Evolutionary conservation across 2,113 vertebrate species (phyloP).

Genomic region (Leptobrachium ailaonicum): DNA sequence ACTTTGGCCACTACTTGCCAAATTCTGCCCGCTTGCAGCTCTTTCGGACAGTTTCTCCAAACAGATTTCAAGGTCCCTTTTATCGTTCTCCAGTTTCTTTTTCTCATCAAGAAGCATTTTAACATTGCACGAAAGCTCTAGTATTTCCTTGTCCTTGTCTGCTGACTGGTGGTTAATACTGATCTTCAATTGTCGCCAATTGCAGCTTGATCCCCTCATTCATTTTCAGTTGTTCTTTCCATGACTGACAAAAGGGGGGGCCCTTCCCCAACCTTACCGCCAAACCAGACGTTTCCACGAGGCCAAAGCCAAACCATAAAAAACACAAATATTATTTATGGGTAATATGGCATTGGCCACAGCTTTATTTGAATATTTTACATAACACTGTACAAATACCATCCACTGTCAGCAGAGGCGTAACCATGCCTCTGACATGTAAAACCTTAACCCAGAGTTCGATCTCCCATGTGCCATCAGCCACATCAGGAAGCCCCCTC

Average conservation of each 20-base stretch:
- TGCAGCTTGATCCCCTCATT: conserved; percentile 83
- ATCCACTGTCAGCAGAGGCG: no score
- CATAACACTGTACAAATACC: no score
- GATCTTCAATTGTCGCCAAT: conserved; percentile 83
- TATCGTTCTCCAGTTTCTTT: conserved; percentile 74
- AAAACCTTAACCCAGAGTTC: no score
- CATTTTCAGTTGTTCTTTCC: conserved; percentile 90
- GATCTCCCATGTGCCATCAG: no score
- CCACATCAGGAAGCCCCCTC: no score
- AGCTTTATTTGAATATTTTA: no score
- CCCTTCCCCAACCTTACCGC: no score
- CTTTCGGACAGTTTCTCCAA: conserved; percentile 66
- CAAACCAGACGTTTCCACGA: no score
- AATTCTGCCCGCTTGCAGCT: conserved; percentile 66
- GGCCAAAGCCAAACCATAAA: no score
- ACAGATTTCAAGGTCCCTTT: conserved; percentile 76
- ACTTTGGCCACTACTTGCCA: conserved; percentile 63
- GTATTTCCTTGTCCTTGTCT: conserved; percentile 87
- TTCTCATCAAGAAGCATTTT: conserved; percentile 77
- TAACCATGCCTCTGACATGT: no score
- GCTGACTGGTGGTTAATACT: conserved; percentile 82
- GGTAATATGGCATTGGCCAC: no score
- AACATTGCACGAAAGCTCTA: conserved; percentile 77
- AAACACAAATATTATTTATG: no score
- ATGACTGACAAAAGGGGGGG: conserved; percentile 41